Percentiles rank a stretch among this genome's conserved stretches.
These are phyloP conservation scores for Pomatorhinus ruficollis DNA, from an alignment of 2,113 vertebrate species.

Conservation along the genomic window DNA sequence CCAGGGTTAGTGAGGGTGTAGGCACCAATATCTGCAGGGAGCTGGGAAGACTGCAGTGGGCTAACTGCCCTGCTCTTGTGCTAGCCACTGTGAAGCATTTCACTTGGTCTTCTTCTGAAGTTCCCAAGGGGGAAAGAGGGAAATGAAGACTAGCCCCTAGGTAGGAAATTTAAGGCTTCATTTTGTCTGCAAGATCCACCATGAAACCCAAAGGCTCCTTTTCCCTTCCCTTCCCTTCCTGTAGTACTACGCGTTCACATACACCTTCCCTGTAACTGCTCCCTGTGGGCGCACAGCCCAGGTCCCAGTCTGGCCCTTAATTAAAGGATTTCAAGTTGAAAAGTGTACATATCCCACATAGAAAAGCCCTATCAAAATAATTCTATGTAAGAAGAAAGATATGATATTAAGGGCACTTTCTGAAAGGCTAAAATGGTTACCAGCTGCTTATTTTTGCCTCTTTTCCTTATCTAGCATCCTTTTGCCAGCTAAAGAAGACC, in stretches of 20 bases:
- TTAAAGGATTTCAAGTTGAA: background rate
- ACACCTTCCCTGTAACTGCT: background rate
- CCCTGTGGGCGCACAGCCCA: background rate
- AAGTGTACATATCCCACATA: background rate
- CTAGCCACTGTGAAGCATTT: background rate
- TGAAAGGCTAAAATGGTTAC: background rate
- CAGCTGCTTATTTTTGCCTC: background rate
- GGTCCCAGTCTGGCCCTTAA: background rate
- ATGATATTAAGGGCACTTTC: background rate
- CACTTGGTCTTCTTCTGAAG: background rate
- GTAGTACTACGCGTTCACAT: background rate
- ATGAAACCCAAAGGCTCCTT: background rate
- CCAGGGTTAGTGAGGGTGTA: accelerated
- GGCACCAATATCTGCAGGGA: background rate
- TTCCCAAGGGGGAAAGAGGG: background rate
- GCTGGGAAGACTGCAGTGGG: background rate
- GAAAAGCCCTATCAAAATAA: conserved; percentile 7
- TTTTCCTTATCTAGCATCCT: background rate
- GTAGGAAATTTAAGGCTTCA: background rate
- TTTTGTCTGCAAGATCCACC: background rate
- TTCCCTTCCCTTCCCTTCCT: background rate
- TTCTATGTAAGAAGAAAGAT: background rate
- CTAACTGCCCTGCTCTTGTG: background rate
- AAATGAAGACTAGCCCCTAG: background rate
- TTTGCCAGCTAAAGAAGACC: background rate